These are phyloP conservation scores for Orchesella flavescens DNA, from an alignment of 2,888 invertebrate species.

Conservation along the genomic window DNA sequence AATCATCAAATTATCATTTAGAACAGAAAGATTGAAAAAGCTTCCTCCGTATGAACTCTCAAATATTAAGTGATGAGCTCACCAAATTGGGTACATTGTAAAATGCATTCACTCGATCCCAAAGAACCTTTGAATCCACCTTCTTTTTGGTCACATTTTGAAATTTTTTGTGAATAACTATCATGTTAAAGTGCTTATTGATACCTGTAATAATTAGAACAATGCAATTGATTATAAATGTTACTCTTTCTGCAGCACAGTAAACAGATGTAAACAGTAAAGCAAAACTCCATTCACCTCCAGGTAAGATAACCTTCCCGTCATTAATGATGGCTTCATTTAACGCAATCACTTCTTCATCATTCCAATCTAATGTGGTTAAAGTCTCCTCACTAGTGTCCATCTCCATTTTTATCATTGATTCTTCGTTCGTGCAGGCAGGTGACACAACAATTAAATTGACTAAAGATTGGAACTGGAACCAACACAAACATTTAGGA, in stretches of 20 bases:
- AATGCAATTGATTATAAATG: no score
- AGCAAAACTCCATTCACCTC: constrained; percentile 13
- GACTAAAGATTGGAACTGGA: no score
- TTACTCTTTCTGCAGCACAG: no score
- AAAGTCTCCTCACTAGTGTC: constrained; percentile 3
- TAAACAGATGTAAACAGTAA: no score
- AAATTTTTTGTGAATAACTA: constrained; percentile 21
- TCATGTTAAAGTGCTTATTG: constrained; percentile 49
- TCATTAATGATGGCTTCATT: constrained; percentile 23
- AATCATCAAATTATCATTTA: not conserved
- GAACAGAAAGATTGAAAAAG: no score
- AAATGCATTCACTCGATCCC: constrained; percentile 19
- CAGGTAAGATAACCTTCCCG: constrained; percentile 18
- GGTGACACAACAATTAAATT: no score
- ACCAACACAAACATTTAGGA: no score
- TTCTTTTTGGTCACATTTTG: constrained; percentile 22
- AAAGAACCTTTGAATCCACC: constrained; percentile 36
- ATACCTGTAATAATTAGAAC: constrained; percentile 22
- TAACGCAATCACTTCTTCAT: constrained; percentile 35
- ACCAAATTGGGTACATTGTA: constrained; percentile 38
- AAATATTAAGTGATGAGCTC: constrained; percentile 9
- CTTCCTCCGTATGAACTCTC: not conserved
- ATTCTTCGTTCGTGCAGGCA: no score
- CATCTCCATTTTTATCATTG: constrained; percentile 6
- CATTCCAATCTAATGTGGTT: constrained; percentile 28